Evolutionary conservation across 2,888 invertebrate species (phyloP).

Genomic region (Schizotus pectinicornis): DNA sequence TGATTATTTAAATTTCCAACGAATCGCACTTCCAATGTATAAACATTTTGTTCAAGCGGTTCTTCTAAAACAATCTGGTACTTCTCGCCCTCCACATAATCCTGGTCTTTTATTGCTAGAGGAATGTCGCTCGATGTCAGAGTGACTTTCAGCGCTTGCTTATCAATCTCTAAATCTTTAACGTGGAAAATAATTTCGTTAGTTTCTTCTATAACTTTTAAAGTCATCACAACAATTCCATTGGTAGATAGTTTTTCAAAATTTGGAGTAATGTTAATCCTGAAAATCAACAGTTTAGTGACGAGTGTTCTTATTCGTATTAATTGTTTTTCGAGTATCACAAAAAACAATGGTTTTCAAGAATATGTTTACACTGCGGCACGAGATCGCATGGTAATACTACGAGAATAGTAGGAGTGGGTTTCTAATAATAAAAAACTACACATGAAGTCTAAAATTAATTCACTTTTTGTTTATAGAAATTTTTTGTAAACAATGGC

Average conservation of each 20-base stretch:
- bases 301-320: no score
- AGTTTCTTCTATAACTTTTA: slow-evolving; percentile 55
- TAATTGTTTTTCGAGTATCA: no score
- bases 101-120: slow-evolving; percentile 52
- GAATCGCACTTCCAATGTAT: slow-evolving; percentile 62
- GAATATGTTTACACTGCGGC: no score
- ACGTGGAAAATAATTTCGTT: slow-evolving; percentile 58
- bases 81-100: slow-evolving; percentile 50
- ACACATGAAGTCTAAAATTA: not conserved
- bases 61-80: slow-evolving; percentile 55
- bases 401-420: no score
- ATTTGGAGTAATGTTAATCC: slow-evolving; percentile 55
- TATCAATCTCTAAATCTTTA: slow-evolving; percentile 56
- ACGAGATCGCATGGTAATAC: no score
- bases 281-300: slow-evolving; percentile 35
- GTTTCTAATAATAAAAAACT: no score
- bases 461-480: not conserved
- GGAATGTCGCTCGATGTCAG: slow-evolving; percentile 37
- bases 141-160: slow-evolving; percentile 50
- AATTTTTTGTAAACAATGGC: slow-evolving; percentile 12
- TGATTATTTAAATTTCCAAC: slow-evolving; percentile 62
- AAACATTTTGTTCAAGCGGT: slow-evolving; percentile 50
- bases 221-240: slow-evolving; percentile 57
- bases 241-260: slow-evolving; percentile 58
- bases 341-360: no score